Base-by-base conservation (phyloP, 2,888 invertebrate genomes). In the Bursaphelenchus okinawaensis region DNA sequence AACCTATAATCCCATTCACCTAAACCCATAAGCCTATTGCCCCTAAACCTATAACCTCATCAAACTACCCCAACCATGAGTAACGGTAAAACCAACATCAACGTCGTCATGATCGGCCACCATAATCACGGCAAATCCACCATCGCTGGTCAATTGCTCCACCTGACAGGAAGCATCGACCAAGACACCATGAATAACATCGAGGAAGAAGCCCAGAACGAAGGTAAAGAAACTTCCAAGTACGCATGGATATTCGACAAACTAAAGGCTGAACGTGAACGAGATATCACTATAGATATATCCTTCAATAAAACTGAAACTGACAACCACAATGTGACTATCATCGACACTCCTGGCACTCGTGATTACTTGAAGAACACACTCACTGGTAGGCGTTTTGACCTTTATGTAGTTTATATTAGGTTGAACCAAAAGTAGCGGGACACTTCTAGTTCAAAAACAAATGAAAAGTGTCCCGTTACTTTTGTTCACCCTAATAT, bases 341-440 rank as follows among this genome's bases (percentile, higher is more conserved):
- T 98, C 87, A 98, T 98, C 85, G 98, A 98, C 86, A 96, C 98
- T 75, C 98, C 98, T 74, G 98, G 98, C 83, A 96, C 98, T 89
- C 91, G 96, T 88, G 96, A 98, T 92, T 98, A 98, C 90, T 98
- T 98, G 88, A 98, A 98, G 88, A 98, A 98, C 93, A 98, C 98
- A 98, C 98, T 98, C 86, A 98, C 96, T 79, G 96, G 96, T 85
- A 87, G 54, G 65, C 8, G n/a, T n/a, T 20, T n/a, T 8, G 54
- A 9, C 19, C n/a, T 22, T n/a, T 54, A 8, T n/a, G n/a, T n/a
- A n/a, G n/a, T n/a, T n/a, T n/a, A n/a, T n/a, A n/a, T n/a, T n/a
- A n/a, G n/a, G n/a, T n/a, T n/a, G n/a, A n/a, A n/a, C n/a, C n/a
- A n/a, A n/a, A n/a, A n/a, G n/a, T n/a, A n/a, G n/a, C n/a, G n/a